Percentiles rank a stretch among this genome's conserved stretches.
Conservation (phyloP, 2,888 invertebrate genomes). For the Apodemia duryi region DNA sequence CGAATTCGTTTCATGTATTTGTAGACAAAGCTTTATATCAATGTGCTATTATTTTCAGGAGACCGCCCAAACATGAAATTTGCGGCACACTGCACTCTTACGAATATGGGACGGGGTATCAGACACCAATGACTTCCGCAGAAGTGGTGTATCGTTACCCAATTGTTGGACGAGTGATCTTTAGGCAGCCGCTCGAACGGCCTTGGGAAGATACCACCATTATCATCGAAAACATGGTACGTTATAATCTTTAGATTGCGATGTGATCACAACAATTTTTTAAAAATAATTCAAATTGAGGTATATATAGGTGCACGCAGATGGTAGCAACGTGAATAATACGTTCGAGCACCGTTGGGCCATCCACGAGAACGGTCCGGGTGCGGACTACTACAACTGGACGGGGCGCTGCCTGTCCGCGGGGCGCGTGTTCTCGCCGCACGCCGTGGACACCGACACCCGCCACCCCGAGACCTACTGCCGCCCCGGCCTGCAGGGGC, state of each 20-base stretch:
- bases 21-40: neutral
- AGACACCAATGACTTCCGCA: conserved; percentile 87
- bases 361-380: conserved; percentile 87
- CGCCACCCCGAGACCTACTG: conserved; percentile 81
- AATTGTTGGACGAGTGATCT: conserved; percentile 89
- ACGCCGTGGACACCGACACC: conserved; percentile 82
- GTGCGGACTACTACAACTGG: conserved; percentile 95
- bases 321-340: conserved; percentile 88
- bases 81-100: conserved; percentile 83
- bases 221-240: conserved; percentile 84
- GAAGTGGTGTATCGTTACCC: conserved; percentile 92
- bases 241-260: conserved; percentile 17
- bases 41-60: conserved; percentile 36
- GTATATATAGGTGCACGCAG: conserved; percentile 85
- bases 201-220: conserved; percentile 92
- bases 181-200: conserved; percentile 88
- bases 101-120: conserved; percentile 81
- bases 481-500: conserved; percentile 72
- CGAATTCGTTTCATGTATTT: too few species aligned
- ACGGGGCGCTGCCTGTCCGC: conserved; percentile 89
- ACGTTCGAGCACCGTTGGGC: conserved; percentile 90
- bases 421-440: conserved; percentile 86
- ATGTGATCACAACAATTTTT: neutral
- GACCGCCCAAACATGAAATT: conserved; percentile 49
- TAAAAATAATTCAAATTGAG: neutral